Conservation (phyloP, 2,888 invertebrate species). For the Diarsia mendica region DNA sequence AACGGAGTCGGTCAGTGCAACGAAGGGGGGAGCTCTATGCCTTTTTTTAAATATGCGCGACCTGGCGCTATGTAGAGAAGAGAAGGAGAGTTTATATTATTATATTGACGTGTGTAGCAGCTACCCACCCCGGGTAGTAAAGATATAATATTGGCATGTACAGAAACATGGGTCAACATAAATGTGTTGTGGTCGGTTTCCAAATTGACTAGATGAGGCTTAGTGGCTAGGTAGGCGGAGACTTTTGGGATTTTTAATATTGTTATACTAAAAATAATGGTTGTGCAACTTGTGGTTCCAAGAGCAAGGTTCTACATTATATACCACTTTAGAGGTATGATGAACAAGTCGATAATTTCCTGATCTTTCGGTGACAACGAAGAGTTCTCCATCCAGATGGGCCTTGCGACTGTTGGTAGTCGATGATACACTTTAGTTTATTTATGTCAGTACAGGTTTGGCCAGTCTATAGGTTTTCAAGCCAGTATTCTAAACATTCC, state of each 20-base stretch:
- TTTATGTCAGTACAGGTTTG: not conserved
- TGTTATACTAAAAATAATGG: no score
- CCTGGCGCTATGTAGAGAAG: not conserved
- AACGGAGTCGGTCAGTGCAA: conserved; percentile 50
- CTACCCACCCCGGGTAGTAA: not conserved
- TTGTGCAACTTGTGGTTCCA: no score
- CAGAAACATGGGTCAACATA: not conserved
- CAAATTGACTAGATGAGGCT: not conserved
- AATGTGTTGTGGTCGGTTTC: not conserved
- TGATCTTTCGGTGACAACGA: no score
- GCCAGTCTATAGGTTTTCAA: not conserved
- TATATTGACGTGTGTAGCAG: not conserved
- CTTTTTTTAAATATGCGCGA: conserved; percentile 42
- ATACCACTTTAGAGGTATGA: no score
- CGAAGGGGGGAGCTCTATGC: conserved; percentile 12
- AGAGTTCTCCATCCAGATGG: no score
- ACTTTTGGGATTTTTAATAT: not conserved
- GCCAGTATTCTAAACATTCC: not conserved
- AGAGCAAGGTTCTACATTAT: no score
- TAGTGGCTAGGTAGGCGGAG: not conserved
- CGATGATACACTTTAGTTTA: not conserved
- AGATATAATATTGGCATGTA: not conserved
- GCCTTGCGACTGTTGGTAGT: no score
- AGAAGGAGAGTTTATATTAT: not conserved
- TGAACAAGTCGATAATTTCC: no score